phyloP scores from a whole-genome alignment of 2,797 vertebrate species.

The Cetoscarus ocellatus region DNA sequence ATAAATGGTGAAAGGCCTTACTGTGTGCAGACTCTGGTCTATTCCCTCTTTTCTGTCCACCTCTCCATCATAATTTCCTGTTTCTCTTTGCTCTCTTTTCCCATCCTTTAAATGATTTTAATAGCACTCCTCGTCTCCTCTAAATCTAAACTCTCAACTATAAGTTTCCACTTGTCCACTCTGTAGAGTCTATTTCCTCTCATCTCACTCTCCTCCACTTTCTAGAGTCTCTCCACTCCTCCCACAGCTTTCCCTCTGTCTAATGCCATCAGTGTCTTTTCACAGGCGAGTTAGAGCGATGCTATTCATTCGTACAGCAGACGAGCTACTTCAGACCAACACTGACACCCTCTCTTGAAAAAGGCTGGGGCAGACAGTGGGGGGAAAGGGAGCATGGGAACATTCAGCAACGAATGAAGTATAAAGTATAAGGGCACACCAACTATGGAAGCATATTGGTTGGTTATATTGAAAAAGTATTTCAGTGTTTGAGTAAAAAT shows the following conservation, averaged over 20 bases:
- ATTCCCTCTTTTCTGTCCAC: neutral
- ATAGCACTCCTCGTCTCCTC: conserved; percentile 49
- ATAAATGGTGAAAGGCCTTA: conserved; percentile 27
- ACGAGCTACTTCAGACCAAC: conserved; percentile 65
- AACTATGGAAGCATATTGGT: no score
- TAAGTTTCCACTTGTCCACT: conserved; percentile 46
- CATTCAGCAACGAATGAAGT: conserved; percentile 4
- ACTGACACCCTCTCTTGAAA: conserved; percentile 52
- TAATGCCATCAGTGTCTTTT: conserved; percentile 37
- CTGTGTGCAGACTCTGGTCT: neutral
- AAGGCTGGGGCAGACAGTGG: conserved; percentile 33
- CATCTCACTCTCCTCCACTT: conserved; percentile 37
- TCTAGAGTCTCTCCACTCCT: conserved; percentile 32
- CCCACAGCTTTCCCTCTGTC: conserved; percentile 34
- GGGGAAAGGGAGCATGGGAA: conserved; percentile 72
- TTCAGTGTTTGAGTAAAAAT: neutral
- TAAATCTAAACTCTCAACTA: conserved; percentile 33
- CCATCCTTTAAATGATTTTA: conserved; percentile 67
- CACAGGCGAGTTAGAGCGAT: conserved; percentile 35
- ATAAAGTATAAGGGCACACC: neutral
- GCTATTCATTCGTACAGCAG: conserved; percentile 54
- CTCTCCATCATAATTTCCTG: conserved; percentile 24
- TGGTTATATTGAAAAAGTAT: no score
- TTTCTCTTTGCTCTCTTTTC: conserved; percentile 22
- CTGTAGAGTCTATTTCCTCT: conserved; percentile 47